phyloP scores from a whole-genome alignment of 2,888 invertebrate genomes.

The Eupithecia dodoneata region DNA sequence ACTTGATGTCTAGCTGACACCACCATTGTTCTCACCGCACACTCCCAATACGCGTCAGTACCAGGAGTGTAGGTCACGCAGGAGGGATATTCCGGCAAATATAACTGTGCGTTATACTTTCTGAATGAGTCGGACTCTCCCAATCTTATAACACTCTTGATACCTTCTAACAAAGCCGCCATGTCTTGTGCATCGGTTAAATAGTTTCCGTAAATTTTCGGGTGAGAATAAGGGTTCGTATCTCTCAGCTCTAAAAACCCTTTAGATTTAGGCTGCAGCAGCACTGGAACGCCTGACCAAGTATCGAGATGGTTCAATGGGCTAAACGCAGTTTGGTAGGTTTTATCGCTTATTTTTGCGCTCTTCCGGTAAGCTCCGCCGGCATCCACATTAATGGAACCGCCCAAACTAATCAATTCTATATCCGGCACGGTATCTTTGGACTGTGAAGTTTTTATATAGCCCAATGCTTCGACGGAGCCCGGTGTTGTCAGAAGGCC shows the following conservation, averaged over 20 bases:
- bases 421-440: slow-evolving; percentile 86
- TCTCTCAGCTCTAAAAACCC: slow-evolving; percentile 89
- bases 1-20: slow-evolving; percentile 86
- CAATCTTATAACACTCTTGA: slow-evolving; percentile 85
- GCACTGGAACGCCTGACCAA: slow-evolving; percentile 87
- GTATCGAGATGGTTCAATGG: slow-evolving; percentile 83
- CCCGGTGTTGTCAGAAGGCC: slow-evolving; percentile 86
- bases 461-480: slow-evolving; percentile 87
- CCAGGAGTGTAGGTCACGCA: slow-evolving; percentile 79
- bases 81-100: slow-evolving; percentile 80
- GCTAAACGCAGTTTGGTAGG: slow-evolving; percentile 83
- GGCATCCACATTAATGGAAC: slow-evolving; percentile 85
- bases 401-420: slow-evolving; percentile 86
- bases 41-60: slow-evolving; percentile 88
- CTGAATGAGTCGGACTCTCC: slow-evolving; percentile 85
- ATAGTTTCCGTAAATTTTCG: slow-evolving; percentile 92
- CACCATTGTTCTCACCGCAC: slow-evolving; percentile 84
- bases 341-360: slow-evolving; percentile 83
- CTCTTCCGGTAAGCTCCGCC: slow-evolving; percentile 80
- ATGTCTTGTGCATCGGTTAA: slow-evolving; percentile 87
- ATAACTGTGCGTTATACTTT: slow-evolving; percentile 80
- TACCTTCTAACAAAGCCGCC: slow-evolving; percentile 83
- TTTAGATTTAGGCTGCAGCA: slow-evolving; percentile 89
- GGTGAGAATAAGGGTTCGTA: slow-evolving; percentile 89
- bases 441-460: slow-evolving; percentile 84